A percentile compares a stretch with the other conserved stretches of the same genome.
phyloP scores from a whole-genome alignment of 2,797 vertebrate species.

The Neomorphus geoffroyi region DNA sequence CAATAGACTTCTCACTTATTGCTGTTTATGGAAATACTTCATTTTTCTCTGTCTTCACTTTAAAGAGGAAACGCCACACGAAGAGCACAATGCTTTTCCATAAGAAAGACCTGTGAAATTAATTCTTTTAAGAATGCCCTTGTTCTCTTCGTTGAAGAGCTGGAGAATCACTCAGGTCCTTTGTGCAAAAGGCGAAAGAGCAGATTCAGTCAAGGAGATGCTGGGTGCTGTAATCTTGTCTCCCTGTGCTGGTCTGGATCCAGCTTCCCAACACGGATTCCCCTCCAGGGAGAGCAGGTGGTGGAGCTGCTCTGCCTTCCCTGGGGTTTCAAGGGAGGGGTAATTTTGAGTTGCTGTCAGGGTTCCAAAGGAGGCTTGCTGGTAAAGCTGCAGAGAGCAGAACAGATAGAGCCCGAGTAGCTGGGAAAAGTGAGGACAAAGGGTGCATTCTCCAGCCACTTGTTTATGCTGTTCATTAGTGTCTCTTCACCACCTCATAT shows the following conservation, averaged over 20 bases:
- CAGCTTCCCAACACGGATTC: not conserved
- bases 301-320: not conserved
- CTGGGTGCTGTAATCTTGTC: not conserved
- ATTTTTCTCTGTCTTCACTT: not conserved
- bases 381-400: not conserved
- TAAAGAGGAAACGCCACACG: not conserved
- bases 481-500: not conserved
- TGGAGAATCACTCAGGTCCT: not conserved
- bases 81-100: not conserved
- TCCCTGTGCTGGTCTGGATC: rapidly evolving
- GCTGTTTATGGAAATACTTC: not conserved
- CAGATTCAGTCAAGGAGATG: not conserved
- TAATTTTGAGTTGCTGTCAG: not conserved
- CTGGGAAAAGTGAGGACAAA: not conserved
- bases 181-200: not conserved
- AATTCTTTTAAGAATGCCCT: not conserved
- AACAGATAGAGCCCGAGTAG: not conserved
- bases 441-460: not conserved
- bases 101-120: not conserved
- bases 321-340: not conserved
- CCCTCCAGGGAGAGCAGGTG: not conserved
- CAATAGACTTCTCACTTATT: not conserved
- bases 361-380: not conserved
- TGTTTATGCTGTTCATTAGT: not conserved
- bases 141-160: not conserved